Evolutionary conservation across 2,888 invertebrate species (phyloP).

Genomic region (Melolontha melolontha): DNA sequence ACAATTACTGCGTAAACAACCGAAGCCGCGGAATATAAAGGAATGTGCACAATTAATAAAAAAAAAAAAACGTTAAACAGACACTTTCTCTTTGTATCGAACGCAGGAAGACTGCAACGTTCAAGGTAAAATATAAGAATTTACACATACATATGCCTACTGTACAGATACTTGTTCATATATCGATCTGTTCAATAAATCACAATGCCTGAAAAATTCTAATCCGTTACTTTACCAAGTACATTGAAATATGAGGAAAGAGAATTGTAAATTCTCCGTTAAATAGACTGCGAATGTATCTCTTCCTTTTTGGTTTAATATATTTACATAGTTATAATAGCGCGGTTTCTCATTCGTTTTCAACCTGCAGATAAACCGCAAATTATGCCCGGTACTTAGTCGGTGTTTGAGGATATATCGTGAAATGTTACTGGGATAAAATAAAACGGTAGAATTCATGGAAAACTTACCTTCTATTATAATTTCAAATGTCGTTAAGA

Average conservation of each 20-base stretch:
- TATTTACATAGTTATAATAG: no score
- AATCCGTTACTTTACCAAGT: no score
- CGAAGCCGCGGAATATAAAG: no score
- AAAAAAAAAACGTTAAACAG: background rate
- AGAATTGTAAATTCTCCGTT: background rate
- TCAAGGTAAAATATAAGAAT: conserved; percentile 25
- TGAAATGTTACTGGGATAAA: conserved; percentile 33
- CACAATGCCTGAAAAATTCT: no score
- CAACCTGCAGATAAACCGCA: background rate
- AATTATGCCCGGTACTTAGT: conserved; percentile 18
- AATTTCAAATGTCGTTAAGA: no score
- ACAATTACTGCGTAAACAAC: no score
- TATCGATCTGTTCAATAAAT: no score
- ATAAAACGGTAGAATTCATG: background rate
- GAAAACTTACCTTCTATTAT: no score
- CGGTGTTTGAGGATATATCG: background rate
- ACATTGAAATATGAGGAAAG: no score
- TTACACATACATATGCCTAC: background rate
- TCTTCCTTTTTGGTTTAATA: no score
- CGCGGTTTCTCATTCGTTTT: background rate
- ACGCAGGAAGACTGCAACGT: conserved; percentile 22
- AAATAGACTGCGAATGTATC: background rate
- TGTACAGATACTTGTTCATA: conserved; percentile 11
- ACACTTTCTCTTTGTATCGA: conserved; percentile 16
- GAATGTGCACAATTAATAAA: background rate